Evolutionary conservation across 2,797 vertebrate genomes (phyloP), one percentile per base, ranked within the genome.

Genomic region (Gadopsis marmoratus): DNA sequence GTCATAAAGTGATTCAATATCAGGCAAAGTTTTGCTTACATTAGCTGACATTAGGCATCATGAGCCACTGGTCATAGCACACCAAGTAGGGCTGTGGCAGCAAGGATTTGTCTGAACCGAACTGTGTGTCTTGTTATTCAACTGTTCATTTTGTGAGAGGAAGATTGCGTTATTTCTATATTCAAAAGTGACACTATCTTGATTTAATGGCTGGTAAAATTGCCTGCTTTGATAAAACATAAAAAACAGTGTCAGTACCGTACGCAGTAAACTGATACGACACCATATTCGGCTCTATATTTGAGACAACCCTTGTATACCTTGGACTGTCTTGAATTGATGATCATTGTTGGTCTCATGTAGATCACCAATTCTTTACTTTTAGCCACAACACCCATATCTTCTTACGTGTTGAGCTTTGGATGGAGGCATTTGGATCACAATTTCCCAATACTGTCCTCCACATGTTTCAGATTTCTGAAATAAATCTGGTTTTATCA

Each of bases 401-500:
- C 48, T 39, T 69, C n/a, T 45, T 51, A 11, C 58, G 33, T 74
- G 61, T 74, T 71, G 33, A 75, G 67, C 9, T 63, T 71, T 63
- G 6, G 31, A 41, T 41, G 17, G 21, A 53, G 16, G 0, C 1
- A 0, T 64, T 51, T 51, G 37, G 26, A 58, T 39, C 35, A 53
- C 17, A 53, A 12, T 8, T 79, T 75, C 84, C 72, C 33, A 66
- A 74, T 4, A 60, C 23, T 29, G 0, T 58, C 54, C 21, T 43
- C 65, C 78, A 85, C 71, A 81, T 84, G 79, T 68, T 83, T 82
- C 14, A 19, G 9, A 84, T 84, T 64, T 74, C 8, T 59, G 17
- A 65, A 67, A 78, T 65, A 21, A 55, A 68, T 63, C 43, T 71
- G 35, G 8, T 64, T 85, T 79, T 29, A 64, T 45, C 23, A 29